Evolutionary conservation across 2,888 invertebrate genomes (phyloP).

Genomic region (Nephrotoma guestfalica): DNA sequence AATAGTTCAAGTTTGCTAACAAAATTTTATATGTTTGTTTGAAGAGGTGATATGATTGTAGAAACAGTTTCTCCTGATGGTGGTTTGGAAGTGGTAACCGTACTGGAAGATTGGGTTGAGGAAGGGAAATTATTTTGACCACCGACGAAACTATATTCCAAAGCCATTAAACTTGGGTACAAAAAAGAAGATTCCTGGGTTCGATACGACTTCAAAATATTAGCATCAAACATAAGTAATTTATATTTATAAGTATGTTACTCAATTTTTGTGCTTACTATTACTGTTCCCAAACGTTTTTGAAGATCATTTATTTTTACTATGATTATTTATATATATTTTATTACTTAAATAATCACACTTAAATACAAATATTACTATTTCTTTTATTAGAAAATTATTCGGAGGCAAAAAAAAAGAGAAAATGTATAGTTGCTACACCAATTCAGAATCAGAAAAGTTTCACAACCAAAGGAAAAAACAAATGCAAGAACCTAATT

Average conservation of each 20-base stretch:
- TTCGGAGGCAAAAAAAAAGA: not conserved
- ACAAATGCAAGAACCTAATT: not conserved
- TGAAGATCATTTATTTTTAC: too few relatives aligned
- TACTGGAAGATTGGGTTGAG: not conserved
- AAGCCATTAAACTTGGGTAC: not conserved
- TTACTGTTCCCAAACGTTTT: too few relatives aligned
- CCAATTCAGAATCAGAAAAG: too few relatives aligned
- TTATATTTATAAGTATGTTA: too few relatives aligned
- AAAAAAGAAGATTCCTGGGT: not conserved
- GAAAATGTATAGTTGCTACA: too few relatives aligned
- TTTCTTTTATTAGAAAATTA: not conserved
- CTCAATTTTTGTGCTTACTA: too few relatives aligned
- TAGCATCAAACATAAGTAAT: not conserved
- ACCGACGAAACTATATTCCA: not conserved
- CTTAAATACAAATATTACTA: too few relatives aligned
- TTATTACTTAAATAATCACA: too few relatives aligned
- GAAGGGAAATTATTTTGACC: not conserved
- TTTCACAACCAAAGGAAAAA: too few relatives aligned
- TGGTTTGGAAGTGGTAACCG: too few relatives aligned
- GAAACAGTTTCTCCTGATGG: too few relatives aligned
- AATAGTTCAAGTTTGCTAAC: not conserved
- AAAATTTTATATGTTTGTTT: not conserved
- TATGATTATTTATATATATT: too few relatives aligned
- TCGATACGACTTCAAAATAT: not conserved
- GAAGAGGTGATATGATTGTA: not conserved